These are phyloP conservation scores for Vulpes lagopus DNA, from an alignment of 2,113 vertebrate genomes.

Conservation along the genomic window DNA sequence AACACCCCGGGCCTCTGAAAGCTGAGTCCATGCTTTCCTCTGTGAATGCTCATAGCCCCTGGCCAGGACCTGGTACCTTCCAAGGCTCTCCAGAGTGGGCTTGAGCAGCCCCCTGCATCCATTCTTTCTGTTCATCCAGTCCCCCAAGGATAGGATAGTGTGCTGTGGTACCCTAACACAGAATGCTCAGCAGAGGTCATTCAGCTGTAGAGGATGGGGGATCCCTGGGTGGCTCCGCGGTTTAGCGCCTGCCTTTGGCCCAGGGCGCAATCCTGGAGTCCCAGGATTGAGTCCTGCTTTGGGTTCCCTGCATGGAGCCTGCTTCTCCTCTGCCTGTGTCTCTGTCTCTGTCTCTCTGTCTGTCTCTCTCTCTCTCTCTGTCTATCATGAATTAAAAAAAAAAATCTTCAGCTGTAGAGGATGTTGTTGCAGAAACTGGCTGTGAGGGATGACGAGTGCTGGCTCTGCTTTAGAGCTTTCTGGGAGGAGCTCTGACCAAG, in stretches of 20 bases:
- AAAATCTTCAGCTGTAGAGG: not conserved
- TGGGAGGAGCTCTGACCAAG: not conserved
- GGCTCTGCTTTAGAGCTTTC: not conserved
- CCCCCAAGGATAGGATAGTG: not conserved
- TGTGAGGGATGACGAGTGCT: accelerated
- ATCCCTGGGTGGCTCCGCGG: too few species aligned
- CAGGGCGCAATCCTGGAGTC: too few species aligned
- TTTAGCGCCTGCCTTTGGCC: too few species aligned
- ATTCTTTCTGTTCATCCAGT: not conserved
- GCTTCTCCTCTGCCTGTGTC: too few species aligned
- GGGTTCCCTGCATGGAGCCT: too few species aligned
- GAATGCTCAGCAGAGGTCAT: not conserved
- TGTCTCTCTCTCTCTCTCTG: too few species aligned
- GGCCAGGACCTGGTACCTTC: too few species aligned
- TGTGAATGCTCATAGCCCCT: accelerated
- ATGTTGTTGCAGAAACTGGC: not conserved
- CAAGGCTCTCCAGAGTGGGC: not conserved
- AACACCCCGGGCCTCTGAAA: not conserved
- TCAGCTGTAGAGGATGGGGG: not conserved
- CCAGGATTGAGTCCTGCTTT: too few species aligned
- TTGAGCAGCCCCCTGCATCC: too few species aligned
- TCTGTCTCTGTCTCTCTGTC: too few species aligned
- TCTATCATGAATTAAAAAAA: too few species aligned
- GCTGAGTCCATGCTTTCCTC: not conserved
- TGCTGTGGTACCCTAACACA: not conserved